A percentile compares a stretch with the other conserved stretches of the same genome.
phyloP scores from a whole-genome alignment of 2,797 vertebrate genomes.

The Bryconaethiops microstoma region DNA sequence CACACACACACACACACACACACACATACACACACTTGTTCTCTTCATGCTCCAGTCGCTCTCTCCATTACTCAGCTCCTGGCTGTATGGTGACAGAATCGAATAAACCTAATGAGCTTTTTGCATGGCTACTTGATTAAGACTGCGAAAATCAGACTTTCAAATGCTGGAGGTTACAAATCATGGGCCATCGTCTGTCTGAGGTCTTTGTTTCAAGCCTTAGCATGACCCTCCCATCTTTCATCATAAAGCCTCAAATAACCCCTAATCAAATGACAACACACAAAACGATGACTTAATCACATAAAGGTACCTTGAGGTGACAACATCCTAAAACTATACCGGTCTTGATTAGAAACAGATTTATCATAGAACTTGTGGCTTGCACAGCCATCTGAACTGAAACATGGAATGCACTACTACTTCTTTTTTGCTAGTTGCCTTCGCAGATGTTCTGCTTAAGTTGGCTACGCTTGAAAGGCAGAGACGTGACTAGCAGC shows the following conservation, averaged over 20 bases:
- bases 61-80: slow-evolving; percentile 19
- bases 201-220: not conserved
- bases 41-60: slow-evolving; percentile 14
- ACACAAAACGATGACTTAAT: not conserved
- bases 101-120: slow-evolving; percentile 33
- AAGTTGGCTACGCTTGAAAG: not conserved
- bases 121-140: slow-evolving; percentile 32
- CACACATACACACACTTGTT: not conserved
- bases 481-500: not conserved
- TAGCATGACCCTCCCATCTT: slow-evolving; percentile 9
- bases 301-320: not conserved
- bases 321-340: not conserved
- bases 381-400: not conserved
- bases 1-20: too few species aligned
- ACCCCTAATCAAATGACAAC: slow-evolving; percentile 1
- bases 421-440: not conserved
- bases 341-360: not conserved
- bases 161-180: not conserved
- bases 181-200: not conserved
- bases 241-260: not conserved
- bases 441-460: not conserved
- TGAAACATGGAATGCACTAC: not conserved
- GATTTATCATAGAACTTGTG: not conserved
- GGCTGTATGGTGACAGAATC: slow-evolving; percentile 11
- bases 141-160: slow-evolving; percentile 1